phyloP scores from a whole-genome alignment of 2,113 vertebrate genomes.

The Ciconia stormi region DNA sequence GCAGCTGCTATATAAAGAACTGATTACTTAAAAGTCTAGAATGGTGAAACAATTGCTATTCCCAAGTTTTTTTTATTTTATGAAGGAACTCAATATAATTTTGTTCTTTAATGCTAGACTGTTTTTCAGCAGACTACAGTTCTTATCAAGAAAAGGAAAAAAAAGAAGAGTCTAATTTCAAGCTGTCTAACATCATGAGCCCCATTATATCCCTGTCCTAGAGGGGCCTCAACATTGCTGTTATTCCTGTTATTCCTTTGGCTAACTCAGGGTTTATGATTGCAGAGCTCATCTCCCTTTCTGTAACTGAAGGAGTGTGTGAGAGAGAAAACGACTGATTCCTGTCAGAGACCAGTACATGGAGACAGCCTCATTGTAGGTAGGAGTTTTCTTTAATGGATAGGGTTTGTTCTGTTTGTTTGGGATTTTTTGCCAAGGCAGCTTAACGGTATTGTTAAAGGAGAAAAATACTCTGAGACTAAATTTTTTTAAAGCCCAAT shows the following conservation, averaged over 20 bases:
- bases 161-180: not conserved
- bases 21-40: not conserved
- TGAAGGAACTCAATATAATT: not conserved
- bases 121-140: not conserved
- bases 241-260: not conserved
- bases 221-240: not conserved
- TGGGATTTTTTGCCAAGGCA: not conserved
- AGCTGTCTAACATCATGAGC: not conserved
- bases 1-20: not conserved
- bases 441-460: not conserved
- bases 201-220: not conserved
- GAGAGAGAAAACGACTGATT: not conserved
- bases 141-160: not conserved
- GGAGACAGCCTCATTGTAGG: not conserved
- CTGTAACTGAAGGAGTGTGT: not conserved
- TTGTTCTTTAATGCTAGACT: not conserved
- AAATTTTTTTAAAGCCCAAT: not conserved
- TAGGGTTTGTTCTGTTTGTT: not conserved
- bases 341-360: not conserved
- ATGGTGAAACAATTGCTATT: not conserved
- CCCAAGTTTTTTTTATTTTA: not conserved
- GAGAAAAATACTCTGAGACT: not conserved
- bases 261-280: not conserved
- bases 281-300: not conserved
- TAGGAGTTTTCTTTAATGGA: not conserved